Evolutionary conservation across 2,797 vertebrate genomes (phyloP).

Genomic region (Ciconia nigra): DNA sequence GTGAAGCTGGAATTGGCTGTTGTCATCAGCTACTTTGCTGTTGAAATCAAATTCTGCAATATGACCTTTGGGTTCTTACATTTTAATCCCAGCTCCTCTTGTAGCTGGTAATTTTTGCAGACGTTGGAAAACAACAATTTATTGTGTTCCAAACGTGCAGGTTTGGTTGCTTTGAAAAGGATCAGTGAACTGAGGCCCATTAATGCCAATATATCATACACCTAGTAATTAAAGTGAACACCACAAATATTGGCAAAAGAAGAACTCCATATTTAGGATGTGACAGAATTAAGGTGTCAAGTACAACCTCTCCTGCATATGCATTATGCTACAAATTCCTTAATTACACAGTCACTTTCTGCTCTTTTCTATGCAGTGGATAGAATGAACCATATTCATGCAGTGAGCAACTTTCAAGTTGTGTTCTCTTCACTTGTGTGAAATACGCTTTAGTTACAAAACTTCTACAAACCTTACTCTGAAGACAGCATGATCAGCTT

Average conservation of each 20-base stretch:
- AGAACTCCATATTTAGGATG: background rate
- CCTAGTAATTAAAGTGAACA: background rate
- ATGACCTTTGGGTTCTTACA: background rate
- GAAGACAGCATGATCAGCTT: background rate
- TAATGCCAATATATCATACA: background rate
- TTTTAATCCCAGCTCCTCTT: background rate
- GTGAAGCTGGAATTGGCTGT: background rate
- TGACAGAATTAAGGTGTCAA: background rate
- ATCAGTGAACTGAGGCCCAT: background rate
- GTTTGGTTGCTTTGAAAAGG: background rate
- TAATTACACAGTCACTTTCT: background rate
- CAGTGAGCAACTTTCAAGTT: background rate
- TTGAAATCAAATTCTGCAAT: background rate
- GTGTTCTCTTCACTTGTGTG: background rate
- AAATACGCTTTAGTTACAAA: background rate
- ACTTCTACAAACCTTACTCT: background rate
- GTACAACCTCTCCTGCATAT: background rate
- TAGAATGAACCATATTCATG: background rate
- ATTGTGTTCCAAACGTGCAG: background rate
- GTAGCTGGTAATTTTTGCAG: background rate
- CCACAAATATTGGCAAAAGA: background rate
- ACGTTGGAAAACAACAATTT: background rate
- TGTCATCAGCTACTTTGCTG: background rate
- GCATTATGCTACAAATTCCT: background rate
- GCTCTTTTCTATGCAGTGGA: background rate